Conservation (phyloP, 2,113 vertebrate genomes). For the Trogon surrucura region DNA sequence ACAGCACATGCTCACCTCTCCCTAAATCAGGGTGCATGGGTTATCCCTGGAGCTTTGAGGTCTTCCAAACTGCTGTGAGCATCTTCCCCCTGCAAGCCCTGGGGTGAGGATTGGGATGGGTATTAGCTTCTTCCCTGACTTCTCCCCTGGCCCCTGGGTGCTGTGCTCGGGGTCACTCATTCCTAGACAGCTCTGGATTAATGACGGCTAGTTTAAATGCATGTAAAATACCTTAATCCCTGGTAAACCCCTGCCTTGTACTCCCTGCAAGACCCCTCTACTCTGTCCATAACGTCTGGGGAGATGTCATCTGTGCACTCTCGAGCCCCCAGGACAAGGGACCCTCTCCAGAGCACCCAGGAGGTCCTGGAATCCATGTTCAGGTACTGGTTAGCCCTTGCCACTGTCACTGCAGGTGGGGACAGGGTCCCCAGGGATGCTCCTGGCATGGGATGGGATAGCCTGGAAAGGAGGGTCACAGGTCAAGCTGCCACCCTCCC, state of each 20-base stretch:
- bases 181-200: not conserved
- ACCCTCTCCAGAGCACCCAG: not conserved
- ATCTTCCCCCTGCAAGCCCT: not conserved
- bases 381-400: not conserved
- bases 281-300: not conserved
- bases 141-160: not conserved
- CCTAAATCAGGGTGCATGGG: fast-evolving
- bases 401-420: not conserved
- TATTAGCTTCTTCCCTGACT: not conserved
- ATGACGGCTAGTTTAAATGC: slow-evolving; percentile 17
- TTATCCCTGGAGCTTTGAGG: not conserved
- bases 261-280: not conserved
- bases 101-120: fast-evolving
- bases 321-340: not conserved
- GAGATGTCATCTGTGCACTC: not conserved
- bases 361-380: fast-evolving
- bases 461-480: not conserved
- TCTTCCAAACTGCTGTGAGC: not conserved
- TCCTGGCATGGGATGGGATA: not conserved
- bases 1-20: fast-evolving
- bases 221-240: slow-evolving; percentile 41
- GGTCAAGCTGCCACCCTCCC: not conserved
- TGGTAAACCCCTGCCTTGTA: not conserved
- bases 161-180: fast-evolving
- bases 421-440: not conserved